phyloP scores from a whole-genome alignment of 2,888 invertebrate species.

The Acronicta leporina region DNA sequence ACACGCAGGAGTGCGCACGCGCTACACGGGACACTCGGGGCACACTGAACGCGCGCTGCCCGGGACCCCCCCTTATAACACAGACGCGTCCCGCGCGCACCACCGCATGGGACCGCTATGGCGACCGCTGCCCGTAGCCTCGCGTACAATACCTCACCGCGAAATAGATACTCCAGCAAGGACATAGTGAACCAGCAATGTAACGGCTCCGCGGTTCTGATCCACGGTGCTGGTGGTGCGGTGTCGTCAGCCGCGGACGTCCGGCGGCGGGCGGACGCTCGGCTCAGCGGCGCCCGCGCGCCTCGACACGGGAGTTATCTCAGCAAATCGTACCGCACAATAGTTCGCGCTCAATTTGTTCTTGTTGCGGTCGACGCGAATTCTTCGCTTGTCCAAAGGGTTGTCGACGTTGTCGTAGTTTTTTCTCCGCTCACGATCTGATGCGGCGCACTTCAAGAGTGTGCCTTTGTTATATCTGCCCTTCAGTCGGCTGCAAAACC shows the following conservation, averaged over 20 bases:
- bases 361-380: slow-evolving; percentile 86
- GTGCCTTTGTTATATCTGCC: slow-evolving; percentile 73
- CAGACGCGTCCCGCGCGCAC: slow-evolving; percentile 84
- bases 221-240: slow-evolving; percentile 47
- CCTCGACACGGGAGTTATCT: slow-evolving; percentile 85
- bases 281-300: slow-evolving; percentile 75
- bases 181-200: slow-evolving; percentile 62
- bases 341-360: slow-evolving; percentile 88
- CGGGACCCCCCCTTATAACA: slow-evolving; percentile 87
- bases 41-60: slow-evolving; percentile 87
- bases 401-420: slow-evolving; percentile 77
- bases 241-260: slow-evolving; percentile 70
- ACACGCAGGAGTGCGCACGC: slow-evolving; percentile 81
- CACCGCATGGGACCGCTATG: slow-evolving; percentile 71
- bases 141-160: slow-evolving; percentile 69
- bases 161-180: slow-evolving; percentile 30
- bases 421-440: slow-evolving; percentile 75
- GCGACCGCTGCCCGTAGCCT: slow-evolving; percentile 61
- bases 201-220: slow-evolving; percentile 40
- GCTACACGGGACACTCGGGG: slow-evolving; percentile 87
- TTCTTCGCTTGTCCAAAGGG: slow-evolving; percentile 85
- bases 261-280: slow-evolving; percentile 72
- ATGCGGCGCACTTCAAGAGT: slow-evolving; percentile 70
- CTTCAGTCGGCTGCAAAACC: slow-evolving; percentile 66
- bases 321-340: slow-evolving; percentile 86